Evolutionary conservation across 1,140 invertebrate species (phyloP).

Genomic region (Temnothorax curvispinosus): DNA sequence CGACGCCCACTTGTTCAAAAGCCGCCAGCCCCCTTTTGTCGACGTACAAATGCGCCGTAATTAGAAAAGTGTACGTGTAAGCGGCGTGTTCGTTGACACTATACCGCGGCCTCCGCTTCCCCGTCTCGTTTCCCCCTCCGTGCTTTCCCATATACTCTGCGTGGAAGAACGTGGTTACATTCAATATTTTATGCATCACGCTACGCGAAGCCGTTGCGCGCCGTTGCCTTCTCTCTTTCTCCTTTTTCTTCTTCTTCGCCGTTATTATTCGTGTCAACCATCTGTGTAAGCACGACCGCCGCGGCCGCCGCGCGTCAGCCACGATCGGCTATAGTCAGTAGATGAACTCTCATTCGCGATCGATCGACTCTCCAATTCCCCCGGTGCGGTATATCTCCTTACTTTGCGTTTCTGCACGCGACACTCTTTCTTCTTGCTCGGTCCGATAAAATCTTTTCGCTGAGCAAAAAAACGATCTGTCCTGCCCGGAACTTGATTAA

Average conservation of each 20-base stretch:
- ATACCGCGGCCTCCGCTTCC: neutral
- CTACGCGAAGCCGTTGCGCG: conserved; percentile 40
- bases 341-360: conserved; percentile 52
- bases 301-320: neutral
- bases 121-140: neutral
- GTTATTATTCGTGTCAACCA: conserved; percentile 71
- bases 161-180: conserved; percentile 42
- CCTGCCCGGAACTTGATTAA: neutral
- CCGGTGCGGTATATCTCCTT: conserved; percentile 28
- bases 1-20: conserved; percentile 49
- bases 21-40: conserved; percentile 43
- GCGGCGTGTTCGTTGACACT: conserved; percentile 51
- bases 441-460: conserved; percentile 7
- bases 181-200: conserved; percentile 69
- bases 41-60: conserved; percentile 56
- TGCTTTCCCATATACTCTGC: neutral
- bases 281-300: conserved; percentile 42
- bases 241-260: neutral
- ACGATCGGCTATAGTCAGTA: conserved; percentile 40
- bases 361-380: conserved; percentile 51
- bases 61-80: conserved; percentile 57
- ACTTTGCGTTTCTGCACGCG: conserved; percentile 46
- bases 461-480: neutral
- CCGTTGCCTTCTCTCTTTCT: neutral
- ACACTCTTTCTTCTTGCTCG: conserved; percentile 14